A percentile compares a stretch with the other conserved stretches of the same genome.
These are phyloP conservation scores for Papilio polyxenes DNA, from an alignment of 1,140 invertebrate species.

Conservation along the genomic window DNA sequence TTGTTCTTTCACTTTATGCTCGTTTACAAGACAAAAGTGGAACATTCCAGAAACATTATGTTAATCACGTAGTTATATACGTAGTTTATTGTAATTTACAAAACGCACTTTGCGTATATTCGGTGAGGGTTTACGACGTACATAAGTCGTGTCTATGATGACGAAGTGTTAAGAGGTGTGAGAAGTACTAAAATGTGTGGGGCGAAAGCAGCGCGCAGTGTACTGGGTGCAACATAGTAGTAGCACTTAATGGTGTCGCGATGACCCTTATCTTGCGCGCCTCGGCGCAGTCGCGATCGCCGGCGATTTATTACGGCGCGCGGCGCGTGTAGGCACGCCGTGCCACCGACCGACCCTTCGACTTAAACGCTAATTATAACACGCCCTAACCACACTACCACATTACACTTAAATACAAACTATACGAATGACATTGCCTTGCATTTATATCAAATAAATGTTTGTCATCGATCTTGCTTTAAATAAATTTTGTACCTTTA, in stretches of 20 bases:
- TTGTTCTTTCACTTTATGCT: constrained; percentile 81
- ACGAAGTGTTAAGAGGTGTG: constrained; percentile 47
- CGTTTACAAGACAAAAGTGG: constrained; percentile 81
- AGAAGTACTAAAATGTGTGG: constrained; percentile 56
- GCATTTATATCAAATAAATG: not conserved
- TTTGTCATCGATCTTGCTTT: not conserved
- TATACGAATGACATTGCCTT: not conserved
- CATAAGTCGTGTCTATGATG: constrained; percentile 19
- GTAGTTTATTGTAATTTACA: constrained; percentile 70
- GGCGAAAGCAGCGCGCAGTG: constrained; percentile 45
- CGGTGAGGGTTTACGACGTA: constrained; percentile 40
- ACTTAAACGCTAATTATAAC: constrained; percentile 66
- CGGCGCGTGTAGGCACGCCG: constrained; percentile 59
- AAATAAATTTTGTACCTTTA: not conserved
- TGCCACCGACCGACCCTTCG: constrained; percentile 58
- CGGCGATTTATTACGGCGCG: constrained; percentile 68
- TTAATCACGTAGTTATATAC: constrained; percentile 76
- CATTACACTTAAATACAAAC: constrained; percentile 11
- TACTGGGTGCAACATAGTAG: constrained; percentile 45
- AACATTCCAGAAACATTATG: constrained; percentile 80
- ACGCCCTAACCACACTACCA: constrained; percentile 38
- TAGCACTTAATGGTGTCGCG: constrained; percentile 60
- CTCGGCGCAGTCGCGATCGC: constrained; percentile 59
- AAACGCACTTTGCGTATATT: constrained; percentile 48
- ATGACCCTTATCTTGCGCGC: constrained; percentile 71